Evolutionary conservation across 1,140 invertebrate genomes (phyloP).

Genomic region (Plutomurus gul): DNA sequence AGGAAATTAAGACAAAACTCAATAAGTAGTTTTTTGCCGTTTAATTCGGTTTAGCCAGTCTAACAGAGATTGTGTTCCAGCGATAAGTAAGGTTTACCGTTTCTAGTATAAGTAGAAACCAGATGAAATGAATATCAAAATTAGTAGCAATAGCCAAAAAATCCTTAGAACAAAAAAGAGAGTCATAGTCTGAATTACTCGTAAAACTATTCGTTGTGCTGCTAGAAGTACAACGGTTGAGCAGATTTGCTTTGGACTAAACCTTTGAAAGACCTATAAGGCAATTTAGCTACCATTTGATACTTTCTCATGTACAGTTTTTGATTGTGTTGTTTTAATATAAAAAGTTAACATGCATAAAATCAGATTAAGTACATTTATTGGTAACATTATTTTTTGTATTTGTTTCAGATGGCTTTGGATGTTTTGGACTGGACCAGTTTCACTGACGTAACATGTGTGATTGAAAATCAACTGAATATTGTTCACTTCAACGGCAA

Average conservation of each 20-base stretch:
- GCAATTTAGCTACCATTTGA: neutral
- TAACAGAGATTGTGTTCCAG: no score
- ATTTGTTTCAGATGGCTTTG: constrained; percentile 74
- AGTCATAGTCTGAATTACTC: no score
- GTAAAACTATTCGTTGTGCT: no score
- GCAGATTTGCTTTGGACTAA: neutral
- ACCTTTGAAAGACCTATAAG: neutral
- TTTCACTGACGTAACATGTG: constrained; percentile 57
- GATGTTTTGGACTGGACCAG: constrained; percentile 87
- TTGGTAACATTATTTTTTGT: neutral
- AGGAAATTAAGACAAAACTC: no score
- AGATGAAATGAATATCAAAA: no score
- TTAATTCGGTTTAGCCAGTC: no score
- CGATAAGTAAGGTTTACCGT: no score
- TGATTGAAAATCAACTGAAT: constrained; percentile 49
- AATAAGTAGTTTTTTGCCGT: no score
- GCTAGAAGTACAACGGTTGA: neutral
- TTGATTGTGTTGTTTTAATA: neutral
- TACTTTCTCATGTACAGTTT: neutral
- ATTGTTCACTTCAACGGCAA: constrained; percentile 51
- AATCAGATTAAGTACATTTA: neutral
- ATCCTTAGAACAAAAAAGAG: no score
- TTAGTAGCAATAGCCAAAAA: no score
- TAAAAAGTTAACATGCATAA: neutral
- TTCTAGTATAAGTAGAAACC: no score